Evolutionary conservation across 2,113 vertebrate species (phyloP).

Genomic region (Zapus hudsonius): DNA sequence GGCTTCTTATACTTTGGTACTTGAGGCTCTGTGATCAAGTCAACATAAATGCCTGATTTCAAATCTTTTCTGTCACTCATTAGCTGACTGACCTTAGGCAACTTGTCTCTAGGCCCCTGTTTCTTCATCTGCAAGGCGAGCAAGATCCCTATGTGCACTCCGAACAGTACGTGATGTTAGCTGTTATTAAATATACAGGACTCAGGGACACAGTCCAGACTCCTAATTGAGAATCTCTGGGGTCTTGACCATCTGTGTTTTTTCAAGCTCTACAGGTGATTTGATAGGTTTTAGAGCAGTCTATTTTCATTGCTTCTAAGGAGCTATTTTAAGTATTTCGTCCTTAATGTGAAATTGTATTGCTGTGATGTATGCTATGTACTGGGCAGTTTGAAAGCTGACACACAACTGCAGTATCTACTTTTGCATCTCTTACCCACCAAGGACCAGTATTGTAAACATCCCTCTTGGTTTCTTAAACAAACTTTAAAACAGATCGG

Average conservation of each 20-base stretch:
- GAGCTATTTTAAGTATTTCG: conserved; percentile 36
- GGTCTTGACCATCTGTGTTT: neutral
- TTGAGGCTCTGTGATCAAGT: neutral
- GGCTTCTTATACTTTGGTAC: neutral
- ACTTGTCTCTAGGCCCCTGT: neutral
- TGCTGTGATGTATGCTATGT: neutral
- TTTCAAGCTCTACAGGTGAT: conserved; percentile 8
- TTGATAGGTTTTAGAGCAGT: conserved; percentile 14
- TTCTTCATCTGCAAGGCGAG: conserved; percentile 38
- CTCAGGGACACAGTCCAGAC: neutral
- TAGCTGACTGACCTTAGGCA: conserved; percentile 6
- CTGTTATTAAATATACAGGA: conserved; percentile 50
- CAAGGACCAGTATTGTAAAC: conserved; percentile 25
- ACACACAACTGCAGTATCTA: neutral
- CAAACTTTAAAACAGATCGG: conserved; percentile 18
- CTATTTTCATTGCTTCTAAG: conserved; percentile 24
- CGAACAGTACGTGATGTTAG: neutral
- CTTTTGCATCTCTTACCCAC: neutral
- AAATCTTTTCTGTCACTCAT: conserved; percentile 11
- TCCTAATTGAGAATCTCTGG: conserved; percentile 13
- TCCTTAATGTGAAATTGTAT: conserved; percentile 14
- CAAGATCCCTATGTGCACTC: neutral
- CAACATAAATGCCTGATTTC: neutral
- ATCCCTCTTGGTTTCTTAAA: neutral
- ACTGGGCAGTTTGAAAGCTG: neutral